phyloP scores from a whole-genome alignment of 2,888 invertebrate species.

The Flexamia atlantica region DNA sequence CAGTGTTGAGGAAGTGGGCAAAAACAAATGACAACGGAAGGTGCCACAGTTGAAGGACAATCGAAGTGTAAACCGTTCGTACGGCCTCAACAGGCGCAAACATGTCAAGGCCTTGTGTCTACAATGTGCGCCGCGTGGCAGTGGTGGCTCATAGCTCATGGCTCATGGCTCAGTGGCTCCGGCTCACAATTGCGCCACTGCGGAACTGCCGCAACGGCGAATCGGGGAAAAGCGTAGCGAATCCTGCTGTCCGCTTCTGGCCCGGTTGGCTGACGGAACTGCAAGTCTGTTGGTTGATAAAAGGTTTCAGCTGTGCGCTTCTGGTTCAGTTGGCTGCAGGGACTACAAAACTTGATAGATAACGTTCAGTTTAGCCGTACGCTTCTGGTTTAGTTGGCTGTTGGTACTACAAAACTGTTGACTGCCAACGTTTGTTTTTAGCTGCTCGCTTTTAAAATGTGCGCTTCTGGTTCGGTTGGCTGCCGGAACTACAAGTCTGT shows the following conservation, averaged over 20 bases:
- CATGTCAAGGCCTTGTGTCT: neutral
- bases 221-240: conserved; percentile 8
- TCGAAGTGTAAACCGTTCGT: neutral
- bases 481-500: neutral
- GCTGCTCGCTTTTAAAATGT: too few species aligned
- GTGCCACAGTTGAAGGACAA: conserved; percentile 11
- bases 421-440: too few species aligned
- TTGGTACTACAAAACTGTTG: too few species aligned
- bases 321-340: neutral
- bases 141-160: too few species aligned
- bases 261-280: neutral
- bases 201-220: conserved; percentile 16
- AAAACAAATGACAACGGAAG: neutral
- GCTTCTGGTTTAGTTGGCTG: too few species aligned
- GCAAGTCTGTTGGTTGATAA: too few species aligned
- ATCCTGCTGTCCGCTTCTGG: neutral
- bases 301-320: too few species aligned
- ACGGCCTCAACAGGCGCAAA: neutral
- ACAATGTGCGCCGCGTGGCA: too few species aligned
- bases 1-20: too few species aligned
- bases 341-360: too few species aligned
- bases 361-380: too few species aligned
- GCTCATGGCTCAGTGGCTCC: neutral
- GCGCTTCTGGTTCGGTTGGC: neutral
- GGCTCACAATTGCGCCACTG: neutral